Percentiles rank a stretch among this genome's conserved stretches.
phyloP scores from a whole-genome alignment of 2,797 vertebrate genomes.

The Champsocephalus esox region DNA sequence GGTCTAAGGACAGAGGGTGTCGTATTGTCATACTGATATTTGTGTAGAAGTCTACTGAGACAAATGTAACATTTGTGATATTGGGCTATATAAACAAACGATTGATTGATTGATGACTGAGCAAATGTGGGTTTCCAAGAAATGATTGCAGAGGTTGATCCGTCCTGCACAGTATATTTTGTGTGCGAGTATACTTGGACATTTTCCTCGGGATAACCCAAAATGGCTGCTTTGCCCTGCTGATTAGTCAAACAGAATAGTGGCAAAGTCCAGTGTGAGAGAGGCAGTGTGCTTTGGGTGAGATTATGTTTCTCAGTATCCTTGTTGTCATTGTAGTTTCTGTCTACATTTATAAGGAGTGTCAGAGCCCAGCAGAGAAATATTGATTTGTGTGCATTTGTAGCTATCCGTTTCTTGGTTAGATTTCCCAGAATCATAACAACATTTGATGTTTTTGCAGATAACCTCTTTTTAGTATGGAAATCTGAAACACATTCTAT shows the following conservation, averaged over 20 bases:
- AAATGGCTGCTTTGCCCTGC: constrained; percentile 11
- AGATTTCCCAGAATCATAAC: constrained; percentile 75
- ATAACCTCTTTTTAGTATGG: too few relatives aligned
- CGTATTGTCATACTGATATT: too few relatives aligned
- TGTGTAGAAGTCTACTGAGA: too few relatives aligned
- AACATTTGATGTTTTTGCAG: too few relatives aligned
- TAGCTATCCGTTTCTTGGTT: constrained; percentile 74
- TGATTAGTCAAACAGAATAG: constrained; percentile 23
- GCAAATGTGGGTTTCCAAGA: constrained; percentile 5
- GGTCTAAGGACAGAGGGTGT: too few relatives aligned
- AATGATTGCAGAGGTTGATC: not conserved
- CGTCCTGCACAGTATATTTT: constrained; percentile 1
- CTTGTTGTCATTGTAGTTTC: constrained; percentile 44
- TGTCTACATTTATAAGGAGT: constrained; percentile 54
- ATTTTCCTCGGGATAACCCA: constrained; percentile 16
- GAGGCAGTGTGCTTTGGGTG: constrained; percentile 14
- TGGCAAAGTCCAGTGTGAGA: constrained; percentile 44
- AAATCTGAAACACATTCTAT: too few relatives aligned
- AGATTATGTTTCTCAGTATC: constrained; percentile 17
- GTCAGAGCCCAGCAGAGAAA: constrained; percentile 45
- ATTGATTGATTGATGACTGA: not conserved
- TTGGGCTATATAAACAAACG: too few relatives aligned
- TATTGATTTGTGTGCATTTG: constrained; percentile 76
- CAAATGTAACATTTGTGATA: too few relatives aligned
- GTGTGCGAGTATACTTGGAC: constrained; percentile 1